Base-by-base conservation (phyloP, 2,797 vertebrate genomes). In the Siniperca obscura region DNA sequence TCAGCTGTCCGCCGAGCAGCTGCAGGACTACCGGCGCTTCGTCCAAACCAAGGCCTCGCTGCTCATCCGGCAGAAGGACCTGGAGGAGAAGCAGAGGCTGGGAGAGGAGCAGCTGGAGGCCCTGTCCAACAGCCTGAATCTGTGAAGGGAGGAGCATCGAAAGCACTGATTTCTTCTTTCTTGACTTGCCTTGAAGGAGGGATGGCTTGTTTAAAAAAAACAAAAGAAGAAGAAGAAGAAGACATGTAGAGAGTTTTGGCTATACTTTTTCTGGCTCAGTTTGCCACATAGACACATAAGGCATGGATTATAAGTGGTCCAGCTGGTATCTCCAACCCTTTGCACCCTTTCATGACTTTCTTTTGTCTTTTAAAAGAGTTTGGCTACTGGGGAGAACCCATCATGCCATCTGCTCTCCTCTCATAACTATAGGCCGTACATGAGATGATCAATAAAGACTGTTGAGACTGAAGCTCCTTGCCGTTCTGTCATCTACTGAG, bases 11-110 rank as follows among this genome's bases (percentile, higher is more conserved):
- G 75, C 92, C 0, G 86, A 94, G 70, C 97, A 98, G 93, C 95
- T 99, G 83, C 95, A 91, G 76, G 94, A 96, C 90, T 99, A 98
- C 86, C 90, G 91, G 0, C 89, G 86, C 87, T 97, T 97, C 40
- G 90, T 98, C 8, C 97, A 97, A 38, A 94, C 95, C 90, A 98
- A 96, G 93, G 97, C 97, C 2, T 96, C 96, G 0, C 85, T 98
- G 85, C 93, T 99, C 83, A 98, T 98, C 71, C 96, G 95, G 42
- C 97, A 97, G 93, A 98, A 98, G 89, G 96, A 98, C 93, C 94
- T 99, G 1, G 98, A 99, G 2, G 98, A 99, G 88, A 96, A 95
- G 80, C 95, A 97, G 82, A 94, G 94, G 74, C 93, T 98, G 85
- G 94, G 95, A 0, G 94, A 98, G 90, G 97, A 99, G 81, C 98